Base-by-base conservation (phyloP, 2,888 invertebrate genomes). In the Drosophila cracens region DNA sequence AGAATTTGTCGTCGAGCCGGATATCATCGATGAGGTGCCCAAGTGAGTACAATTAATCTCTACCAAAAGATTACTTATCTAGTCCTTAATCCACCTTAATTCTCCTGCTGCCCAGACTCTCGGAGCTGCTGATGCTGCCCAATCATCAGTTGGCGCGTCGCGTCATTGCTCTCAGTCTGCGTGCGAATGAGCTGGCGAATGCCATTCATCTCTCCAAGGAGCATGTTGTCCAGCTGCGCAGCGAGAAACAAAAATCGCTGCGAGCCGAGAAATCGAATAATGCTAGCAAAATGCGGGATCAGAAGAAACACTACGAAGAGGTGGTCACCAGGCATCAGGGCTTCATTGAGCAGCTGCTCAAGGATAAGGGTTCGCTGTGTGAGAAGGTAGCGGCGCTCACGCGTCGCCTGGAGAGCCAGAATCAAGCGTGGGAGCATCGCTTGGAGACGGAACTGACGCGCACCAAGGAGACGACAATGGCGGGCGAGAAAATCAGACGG, bases 311-410 rank as follows among this genome's bases (percentile, higher is more conserved):
- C 81, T 96, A 96, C 83, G 97, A 97, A 85, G 94, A 92, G 3
- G 94, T 96, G 1, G 95, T 97, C 29, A 95, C 95, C 77, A 94
- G 97, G 18, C 97, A 97, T 90, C 97, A 97, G 90, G 96, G 95
- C 72, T 97, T 97, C 80, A 97, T 97, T 56, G 97, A 97, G 90
- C 96, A 96, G 94, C 91, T 97, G 54, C 95, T 97, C 73, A 95
- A 95, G 66, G 97, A 97, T 90, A 97, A 97, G 93, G 96, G 96
- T 74, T 94, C 95, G 0, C 91, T 97, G 25, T 96, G 96, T 82
- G 96, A 97, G 75, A 93, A 93, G 78, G 92, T 93, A 4, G 92
- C 93, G 5, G 92, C 92, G 0, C 74, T 93, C 0, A 93, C 93
- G 2, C 85, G 93, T 0, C 92, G 93, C 4, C 69, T 93, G 29